Evolutionary conservation across 2,888 invertebrate genomes (phyloP).

Genomic region (Punctoribates punctum): DNA sequence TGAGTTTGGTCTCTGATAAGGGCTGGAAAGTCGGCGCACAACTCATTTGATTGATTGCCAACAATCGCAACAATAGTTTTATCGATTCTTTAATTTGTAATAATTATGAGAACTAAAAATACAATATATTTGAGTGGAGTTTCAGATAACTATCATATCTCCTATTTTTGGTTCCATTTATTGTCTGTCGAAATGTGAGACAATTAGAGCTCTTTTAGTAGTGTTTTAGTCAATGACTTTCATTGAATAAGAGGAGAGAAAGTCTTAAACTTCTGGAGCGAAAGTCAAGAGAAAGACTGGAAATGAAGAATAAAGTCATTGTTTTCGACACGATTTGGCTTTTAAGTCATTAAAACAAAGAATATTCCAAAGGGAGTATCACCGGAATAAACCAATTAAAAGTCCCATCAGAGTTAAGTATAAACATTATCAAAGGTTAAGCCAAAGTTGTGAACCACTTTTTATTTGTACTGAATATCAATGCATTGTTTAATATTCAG

Average conservation of each 20-base stretch:
- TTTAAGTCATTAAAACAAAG: slow-evolving; percentile 34
- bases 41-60: slow-evolving; percentile 1
- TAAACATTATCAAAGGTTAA: slow-evolving; percentile 34
- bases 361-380: slow-evolving; percentile 36
- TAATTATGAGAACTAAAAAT: too few species aligned
- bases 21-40: neutral
- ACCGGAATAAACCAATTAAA: slow-evolving; percentile 36
- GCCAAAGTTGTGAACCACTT: slow-evolving; percentile 32
- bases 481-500: slow-evolving; percentile 35
- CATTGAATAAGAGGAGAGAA: neutral
- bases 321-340: slow-evolving; percentile 36
- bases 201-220: too few species aligned
- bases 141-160: too few species aligned
- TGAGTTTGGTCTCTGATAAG: too few species aligned
- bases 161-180: too few species aligned
- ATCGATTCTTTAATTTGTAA: neutral
- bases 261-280: neutral
- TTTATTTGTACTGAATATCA: slow-evolving; percentile 37
- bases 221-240: neutral
- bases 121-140: too few species aligned
- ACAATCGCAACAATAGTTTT: neutral
- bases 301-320: slow-evolving; percentile 29
- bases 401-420: slow-evolving; percentile 23
- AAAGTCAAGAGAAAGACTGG: neutral
- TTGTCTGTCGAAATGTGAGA: too few species aligned